These are phyloP conservation scores for Upupa epops DNA, from an alignment of 2,113 vertebrate species.

Conservation along the genomic window DNA sequence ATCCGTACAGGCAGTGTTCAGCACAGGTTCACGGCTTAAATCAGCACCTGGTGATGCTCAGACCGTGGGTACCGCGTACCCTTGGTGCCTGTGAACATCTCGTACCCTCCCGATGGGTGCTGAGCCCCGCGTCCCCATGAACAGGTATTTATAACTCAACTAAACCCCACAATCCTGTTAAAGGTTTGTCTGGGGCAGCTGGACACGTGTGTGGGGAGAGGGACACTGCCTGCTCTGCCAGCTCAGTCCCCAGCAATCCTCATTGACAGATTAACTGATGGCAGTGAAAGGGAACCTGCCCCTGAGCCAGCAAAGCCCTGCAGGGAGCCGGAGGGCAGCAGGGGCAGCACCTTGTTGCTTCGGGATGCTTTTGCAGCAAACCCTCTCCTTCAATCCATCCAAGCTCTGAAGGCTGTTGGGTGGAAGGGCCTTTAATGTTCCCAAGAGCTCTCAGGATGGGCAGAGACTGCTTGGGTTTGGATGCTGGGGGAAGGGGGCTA, in stretches of 20 bases:
- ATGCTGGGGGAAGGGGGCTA: neutral
- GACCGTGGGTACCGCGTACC: neutral
- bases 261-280: neutral
- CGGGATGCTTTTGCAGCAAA: neutral
- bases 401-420: neutral
- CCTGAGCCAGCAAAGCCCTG: neutral
- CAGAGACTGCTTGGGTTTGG: neutral
- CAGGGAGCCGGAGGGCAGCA: neutral
- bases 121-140: neutral
- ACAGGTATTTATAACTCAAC: constrained; percentile 19
- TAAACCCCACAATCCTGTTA: constrained; percentile 14
- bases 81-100: neutral
- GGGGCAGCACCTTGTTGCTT: no score
- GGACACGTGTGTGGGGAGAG: neutral
- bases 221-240: neutral
- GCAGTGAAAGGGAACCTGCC: neutral
- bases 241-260: constrained; percentile 1
- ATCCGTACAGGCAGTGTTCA: no score
- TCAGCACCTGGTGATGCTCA: no score
- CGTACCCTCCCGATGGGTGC: neutral
- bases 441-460: neutral
- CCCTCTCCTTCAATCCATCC: neutral
- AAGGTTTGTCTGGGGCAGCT: neutral
- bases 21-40: no score
- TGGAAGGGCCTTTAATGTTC: neutral